These are phyloP conservation scores for Benitochromis conjunctus DNA, from an alignment of 2,113 vertebrate species.

Conservation along the genomic window DNA sequence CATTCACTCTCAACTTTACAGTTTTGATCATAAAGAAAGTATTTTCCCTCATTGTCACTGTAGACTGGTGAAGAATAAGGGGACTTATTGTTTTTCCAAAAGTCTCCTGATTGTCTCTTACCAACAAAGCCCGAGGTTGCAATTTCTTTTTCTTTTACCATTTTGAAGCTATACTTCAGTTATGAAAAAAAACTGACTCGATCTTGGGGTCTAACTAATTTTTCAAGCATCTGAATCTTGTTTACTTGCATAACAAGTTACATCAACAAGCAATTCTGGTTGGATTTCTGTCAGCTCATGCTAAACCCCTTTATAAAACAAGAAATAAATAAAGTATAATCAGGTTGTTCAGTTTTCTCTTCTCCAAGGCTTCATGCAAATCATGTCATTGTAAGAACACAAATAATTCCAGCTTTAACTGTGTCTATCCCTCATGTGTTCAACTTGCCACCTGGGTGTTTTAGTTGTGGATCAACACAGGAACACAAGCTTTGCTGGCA, in stretches of 20 bases:
- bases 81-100: not conserved
- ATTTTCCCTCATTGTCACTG: not conserved
- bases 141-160: not conserved
- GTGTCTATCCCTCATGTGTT: not conserved
- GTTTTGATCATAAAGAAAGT: not conserved
- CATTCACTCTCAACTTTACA: not conserved
- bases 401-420: conserved; percentile 5
- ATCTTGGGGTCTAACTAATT: not conserved
- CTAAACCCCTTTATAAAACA: conserved; percentile 1
- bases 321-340: not conserved
- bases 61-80: not conserved
- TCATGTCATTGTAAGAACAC: conserved; percentile 5
- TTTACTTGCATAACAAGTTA: not conserved
- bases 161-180: not conserved
- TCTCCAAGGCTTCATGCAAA: conserved; percentile 1
- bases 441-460: conserved; percentile 8
- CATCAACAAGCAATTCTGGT: not conserved
- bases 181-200: not conserved
- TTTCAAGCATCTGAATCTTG: not conserved
- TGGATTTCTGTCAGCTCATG: not conserved
- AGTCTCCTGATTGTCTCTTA: not conserved
- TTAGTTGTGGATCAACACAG: conserved; percentile 6
- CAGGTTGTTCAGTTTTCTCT: not conserved
- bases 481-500: not conserved
- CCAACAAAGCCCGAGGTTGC: not conserved